Evolutionary conservation across 2,113 vertebrate genomes (phyloP).

Genomic region (Platichthys flesus): DNA sequence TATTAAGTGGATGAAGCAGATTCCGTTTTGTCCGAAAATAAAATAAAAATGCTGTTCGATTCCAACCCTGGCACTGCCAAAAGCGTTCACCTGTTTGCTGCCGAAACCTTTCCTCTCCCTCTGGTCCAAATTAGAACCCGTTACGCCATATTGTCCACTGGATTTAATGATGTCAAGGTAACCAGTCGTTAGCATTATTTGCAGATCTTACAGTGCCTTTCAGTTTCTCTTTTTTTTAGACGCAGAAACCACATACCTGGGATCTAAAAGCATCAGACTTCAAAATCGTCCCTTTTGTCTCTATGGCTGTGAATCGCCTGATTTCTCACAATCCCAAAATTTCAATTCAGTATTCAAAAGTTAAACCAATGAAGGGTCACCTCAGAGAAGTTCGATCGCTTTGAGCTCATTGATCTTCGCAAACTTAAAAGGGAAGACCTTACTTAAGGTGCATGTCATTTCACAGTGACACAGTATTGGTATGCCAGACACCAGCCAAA

Average conservation of each 20-base stretch:
- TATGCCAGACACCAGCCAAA: slow-evolving; percentile 63
- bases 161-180: slow-evolving; percentile 75
- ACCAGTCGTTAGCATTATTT: slow-evolving; percentile 66
- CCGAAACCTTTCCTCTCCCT: slow-evolving; percentile 58
- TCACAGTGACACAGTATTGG: slow-evolving; percentile 42
- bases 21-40: slow-evolving; percentile 7
- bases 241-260: slow-evolving; percentile 46
- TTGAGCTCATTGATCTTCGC: slow-evolving; percentile 9
- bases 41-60: slow-evolving; percentile 20
- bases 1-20: slow-evolving; percentile 35
- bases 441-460: slow-evolving; percentile 23
- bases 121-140: slow-evolving; percentile 75
- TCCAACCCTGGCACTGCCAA: slow-evolving; percentile 72
- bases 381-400: background rate
- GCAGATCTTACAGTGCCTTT: slow-evolving; percentile 82
- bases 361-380: slow-evolving; percentile 10
- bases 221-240: slow-evolving; percentile 60
- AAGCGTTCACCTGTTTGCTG: slow-evolving; percentile 55
- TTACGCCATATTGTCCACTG: slow-evolving; percentile 52
- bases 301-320: slow-evolving; percentile 6
- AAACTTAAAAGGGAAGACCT: slow-evolving; percentile 33
- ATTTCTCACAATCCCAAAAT: background rate
- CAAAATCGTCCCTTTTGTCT: slow-evolving; percentile 2
- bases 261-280: slow-evolving; percentile 40
- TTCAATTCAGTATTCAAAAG: slow-evolving; percentile 45